These are phyloP conservation scores for Sarcophaga carnaria DNA, from an alignment of 2,888 invertebrate species.

Conservation along the genomic window DNA sequence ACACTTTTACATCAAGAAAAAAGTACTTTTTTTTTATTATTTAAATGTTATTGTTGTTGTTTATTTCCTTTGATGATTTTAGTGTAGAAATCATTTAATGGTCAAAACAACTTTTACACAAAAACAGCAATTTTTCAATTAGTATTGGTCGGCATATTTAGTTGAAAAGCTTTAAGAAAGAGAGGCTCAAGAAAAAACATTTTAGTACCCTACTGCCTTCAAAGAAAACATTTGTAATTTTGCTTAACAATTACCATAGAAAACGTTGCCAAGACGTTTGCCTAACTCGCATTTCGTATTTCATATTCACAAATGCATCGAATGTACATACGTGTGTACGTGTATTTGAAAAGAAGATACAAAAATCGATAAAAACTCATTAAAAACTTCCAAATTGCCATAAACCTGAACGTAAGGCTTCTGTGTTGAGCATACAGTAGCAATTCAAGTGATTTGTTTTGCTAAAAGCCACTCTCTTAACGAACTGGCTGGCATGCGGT, in stretches of 20 bases:
- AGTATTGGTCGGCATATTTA: not conserved
- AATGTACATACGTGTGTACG: no score
- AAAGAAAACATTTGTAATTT: no score
- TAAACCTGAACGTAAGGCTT: conserved; percentile 66
- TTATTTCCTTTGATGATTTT: not conserved
- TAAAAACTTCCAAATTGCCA: conserved; percentile 61
- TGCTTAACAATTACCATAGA: no score
- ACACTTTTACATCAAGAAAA: not conserved
- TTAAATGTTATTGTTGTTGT: not conserved
- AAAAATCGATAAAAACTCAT: conserved; percentile 39
- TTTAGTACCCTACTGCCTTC: no score
- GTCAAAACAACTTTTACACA: not conserved
- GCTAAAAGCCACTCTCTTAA: conserved; percentile 18
- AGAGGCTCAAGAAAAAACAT: no score
- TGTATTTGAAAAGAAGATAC: not conserved
- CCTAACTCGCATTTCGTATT: no score
- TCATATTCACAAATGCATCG: no score
- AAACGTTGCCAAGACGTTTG: no score
- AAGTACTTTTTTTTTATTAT: not conserved
- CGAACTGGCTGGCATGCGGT: not conserved
- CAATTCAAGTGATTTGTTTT: conserved; percentile 57
- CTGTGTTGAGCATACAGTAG: conserved; percentile 65
- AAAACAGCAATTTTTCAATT: not conserved
- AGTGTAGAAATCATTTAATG: not conserved
- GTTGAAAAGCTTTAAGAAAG: not conserved